Conservation (phyloP, 2,888 invertebrate species). For the Actias luna region DNA sequence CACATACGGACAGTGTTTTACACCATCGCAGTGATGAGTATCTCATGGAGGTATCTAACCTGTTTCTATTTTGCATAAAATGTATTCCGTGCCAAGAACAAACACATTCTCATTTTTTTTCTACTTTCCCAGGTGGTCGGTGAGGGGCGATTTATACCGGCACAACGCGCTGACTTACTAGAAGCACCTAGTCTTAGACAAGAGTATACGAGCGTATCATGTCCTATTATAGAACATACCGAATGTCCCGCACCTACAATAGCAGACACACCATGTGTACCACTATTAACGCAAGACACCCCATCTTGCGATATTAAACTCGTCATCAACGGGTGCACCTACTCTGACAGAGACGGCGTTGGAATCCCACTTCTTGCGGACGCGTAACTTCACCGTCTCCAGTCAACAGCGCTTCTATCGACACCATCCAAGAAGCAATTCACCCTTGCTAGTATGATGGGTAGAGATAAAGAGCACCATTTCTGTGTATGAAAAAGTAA, state of each 20-base stretch:
- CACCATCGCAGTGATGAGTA: constrained; percentile 78
- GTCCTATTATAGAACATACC: constrained; percentile 85
- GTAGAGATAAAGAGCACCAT: too few relatives aligned
- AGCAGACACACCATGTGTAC: constrained; percentile 23
- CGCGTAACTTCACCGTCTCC: constrained; percentile 34
- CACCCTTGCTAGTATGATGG: too few relatives aligned
- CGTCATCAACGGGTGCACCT: constrained; percentile 64
- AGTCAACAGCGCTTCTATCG: background rate
- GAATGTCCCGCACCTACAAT: constrained; percentile 36
- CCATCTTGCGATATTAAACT: constrained; percentile 62
- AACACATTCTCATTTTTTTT: background rate
- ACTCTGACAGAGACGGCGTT: constrained; percentile 57
- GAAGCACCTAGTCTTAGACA: constrained; percentile 75
- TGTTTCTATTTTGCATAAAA: background rate
- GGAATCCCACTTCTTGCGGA: constrained; percentile 69
- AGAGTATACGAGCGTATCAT: constrained; percentile 84
- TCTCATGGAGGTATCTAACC: constrained; percentile 70
- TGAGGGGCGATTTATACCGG: constrained; percentile 80
- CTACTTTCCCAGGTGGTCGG: constrained; percentile 71
- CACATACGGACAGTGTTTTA: constrained; percentile 75
- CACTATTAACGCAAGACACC: constrained; percentile 28
- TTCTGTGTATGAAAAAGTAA: too few relatives aligned
- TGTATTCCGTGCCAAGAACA: background rate
- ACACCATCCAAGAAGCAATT: constrained; percentile 20
- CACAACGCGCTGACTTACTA: constrained; percentile 69